Evolutionary conservation across 2,888 invertebrate species (phyloP).

Genomic region (Peribatodes rhomboidaria): DNA sequence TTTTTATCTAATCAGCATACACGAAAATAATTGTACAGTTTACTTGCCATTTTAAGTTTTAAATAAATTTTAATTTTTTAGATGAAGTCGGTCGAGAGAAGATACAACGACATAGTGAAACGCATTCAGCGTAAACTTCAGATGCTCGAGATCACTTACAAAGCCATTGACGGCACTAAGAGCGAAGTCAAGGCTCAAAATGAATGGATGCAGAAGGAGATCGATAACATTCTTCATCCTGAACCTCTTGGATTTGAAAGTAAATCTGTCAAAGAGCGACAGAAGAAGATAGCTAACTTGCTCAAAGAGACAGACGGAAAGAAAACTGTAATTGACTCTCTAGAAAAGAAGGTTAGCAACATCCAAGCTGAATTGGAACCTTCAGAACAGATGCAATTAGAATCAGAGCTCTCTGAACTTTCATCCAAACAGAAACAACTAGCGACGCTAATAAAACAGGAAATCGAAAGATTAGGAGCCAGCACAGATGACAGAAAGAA

Average conservation of each 20-base stretch:
- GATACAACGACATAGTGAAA: constrained; percentile 94
- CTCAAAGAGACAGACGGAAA: constrained; percentile 95
- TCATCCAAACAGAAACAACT: constrained; percentile 92
- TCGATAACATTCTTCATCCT: constrained; percentile 88
- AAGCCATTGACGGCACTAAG: constrained; percentile 93
- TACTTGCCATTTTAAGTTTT: not conserved
- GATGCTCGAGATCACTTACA: constrained; percentile 93
- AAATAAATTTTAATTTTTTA: constrained; percentile 59
- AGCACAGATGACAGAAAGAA: constrained; percentile 91
- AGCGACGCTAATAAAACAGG: constrained; percentile 89
- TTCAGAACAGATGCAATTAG: constrained; percentile 93
- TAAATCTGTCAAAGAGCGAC: constrained; percentile 91
- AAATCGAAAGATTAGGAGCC: constrained; percentile 90
- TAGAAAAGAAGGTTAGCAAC: constrained; percentile 93
- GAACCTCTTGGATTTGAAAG: constrained; percentile 92
- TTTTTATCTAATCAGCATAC: not conserved
- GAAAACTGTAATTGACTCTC: constrained; percentile 92
- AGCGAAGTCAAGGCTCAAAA: constrained; percentile 93
- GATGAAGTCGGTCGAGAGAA: constrained; percentile 93
- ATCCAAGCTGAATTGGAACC: constrained; percentile 95
- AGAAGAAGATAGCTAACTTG: constrained; percentile 90
- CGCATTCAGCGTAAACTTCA: constrained; percentile 94
- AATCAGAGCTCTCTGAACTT: constrained; percentile 90
- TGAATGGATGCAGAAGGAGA: constrained; percentile 92
- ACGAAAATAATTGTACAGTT: not conserved